Percentiles rank a stretch among this genome's conserved stretches.
These are phyloP conservation scores for Heliconius hermathena DNA, from an alignment of 1,140 invertebrate genomes.

Conservation along the genomic window DNA sequence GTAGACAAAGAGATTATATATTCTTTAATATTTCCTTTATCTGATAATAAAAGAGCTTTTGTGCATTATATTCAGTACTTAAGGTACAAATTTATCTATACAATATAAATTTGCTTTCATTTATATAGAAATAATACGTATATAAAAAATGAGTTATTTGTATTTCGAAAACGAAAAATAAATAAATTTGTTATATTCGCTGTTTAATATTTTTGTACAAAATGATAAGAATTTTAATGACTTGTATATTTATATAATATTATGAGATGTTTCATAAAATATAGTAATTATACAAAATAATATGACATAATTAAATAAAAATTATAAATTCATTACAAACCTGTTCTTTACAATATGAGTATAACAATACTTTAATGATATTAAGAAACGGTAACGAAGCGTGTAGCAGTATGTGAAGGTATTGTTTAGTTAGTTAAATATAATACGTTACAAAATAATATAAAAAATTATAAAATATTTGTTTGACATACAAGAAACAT, in stretches of 20 bases:
- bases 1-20: background rate
- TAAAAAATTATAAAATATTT: too few relatives aligned
- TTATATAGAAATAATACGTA: too few relatives aligned
- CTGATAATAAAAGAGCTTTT: background rate
- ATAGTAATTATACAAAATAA: background rate
- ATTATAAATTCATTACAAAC: conserved; percentile 6
- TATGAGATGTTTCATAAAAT: background rate
- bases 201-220: background rate
- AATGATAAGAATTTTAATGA: background rate
- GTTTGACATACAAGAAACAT: too few relatives aligned
- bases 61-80: background rate
- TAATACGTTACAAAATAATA: too few relatives aligned
- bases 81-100: background rate
- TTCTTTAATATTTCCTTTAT: background rate
- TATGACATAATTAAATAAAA: background rate
- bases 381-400: background rate
- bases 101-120: too few relatives aligned
- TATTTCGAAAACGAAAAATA: too few relatives aligned
- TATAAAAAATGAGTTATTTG: too few relatives aligned
- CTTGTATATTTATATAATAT: background rate
- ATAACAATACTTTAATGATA: background rate
- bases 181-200: too few relatives aligned
- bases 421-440: too few relatives aligned
- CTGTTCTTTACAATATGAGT: background rate
- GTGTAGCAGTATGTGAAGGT: background rate